These are phyloP conservation scores for Andrena praecox DNA, from an alignment of 2,888 invertebrate species.

Conservation along the genomic window DNA sequence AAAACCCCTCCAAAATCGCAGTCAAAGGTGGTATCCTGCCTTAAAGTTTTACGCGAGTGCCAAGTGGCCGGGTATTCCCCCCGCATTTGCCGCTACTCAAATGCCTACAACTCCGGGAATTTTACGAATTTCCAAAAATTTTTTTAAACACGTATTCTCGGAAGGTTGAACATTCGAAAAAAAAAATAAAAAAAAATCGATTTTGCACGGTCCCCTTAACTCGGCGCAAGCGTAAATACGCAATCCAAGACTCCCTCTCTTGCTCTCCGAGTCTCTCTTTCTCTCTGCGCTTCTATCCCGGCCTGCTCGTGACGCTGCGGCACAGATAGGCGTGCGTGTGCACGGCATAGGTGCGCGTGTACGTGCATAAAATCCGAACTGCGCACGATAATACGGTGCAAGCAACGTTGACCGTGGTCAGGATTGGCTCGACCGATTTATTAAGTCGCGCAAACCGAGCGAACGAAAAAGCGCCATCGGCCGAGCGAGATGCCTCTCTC, in stretches of 20 bases:
- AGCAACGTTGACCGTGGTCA: slow-evolving; percentile 70
- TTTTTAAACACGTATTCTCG: no score
- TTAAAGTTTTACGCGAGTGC: no score
- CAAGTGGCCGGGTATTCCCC: no score
- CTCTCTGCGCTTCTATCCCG: not conserved
- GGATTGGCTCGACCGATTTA: slow-evolving; percentile 71
- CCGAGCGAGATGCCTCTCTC: slow-evolving; percentile 34
- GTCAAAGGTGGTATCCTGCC: no score
- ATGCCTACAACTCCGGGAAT: no score
- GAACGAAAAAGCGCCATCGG: slow-evolving; percentile 47
- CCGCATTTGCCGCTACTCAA: no score
- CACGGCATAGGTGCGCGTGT: not conserved
- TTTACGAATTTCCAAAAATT: no score
- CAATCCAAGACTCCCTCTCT: slow-evolving; percentile 16
- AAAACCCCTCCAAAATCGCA: no score
- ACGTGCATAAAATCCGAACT: slow-evolving; percentile 40
- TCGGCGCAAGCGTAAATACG: slow-evolving; percentile 21
- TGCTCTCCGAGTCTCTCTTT: not conserved
- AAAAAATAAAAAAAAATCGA: no score
- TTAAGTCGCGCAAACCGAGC: slow-evolving; percentile 53
- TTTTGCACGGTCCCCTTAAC: not conserved
- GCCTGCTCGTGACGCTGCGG: not conserved
- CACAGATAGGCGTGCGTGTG: not conserved
- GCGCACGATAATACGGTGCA: slow-evolving; percentile 42
- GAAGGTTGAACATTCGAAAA: no score